A percentile compares a stretch with the other conserved stretches of the same genome.
Conservation (phyloP, 2,797 vertebrate genomes). For the Bryconaethiops microstoma region DNA sequence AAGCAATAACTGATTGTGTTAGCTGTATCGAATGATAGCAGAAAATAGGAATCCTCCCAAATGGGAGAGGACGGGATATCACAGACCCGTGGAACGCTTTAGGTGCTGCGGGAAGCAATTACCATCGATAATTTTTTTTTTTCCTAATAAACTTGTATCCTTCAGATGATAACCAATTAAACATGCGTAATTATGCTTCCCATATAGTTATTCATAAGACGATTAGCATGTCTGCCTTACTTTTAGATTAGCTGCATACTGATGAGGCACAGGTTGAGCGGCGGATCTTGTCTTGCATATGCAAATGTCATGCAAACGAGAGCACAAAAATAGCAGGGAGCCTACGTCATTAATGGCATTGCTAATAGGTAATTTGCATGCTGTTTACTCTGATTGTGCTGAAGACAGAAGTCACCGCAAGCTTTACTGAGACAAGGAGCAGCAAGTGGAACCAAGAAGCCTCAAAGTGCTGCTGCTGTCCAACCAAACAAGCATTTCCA, state of each 20-base stretch:
- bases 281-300: slow-evolving; percentile 65
- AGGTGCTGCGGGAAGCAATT: slow-evolving; percentile 79
- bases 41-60: slow-evolving; percentile 72
- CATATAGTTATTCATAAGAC: slow-evolving; percentile 80
- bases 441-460: neutral
- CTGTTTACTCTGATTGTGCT: slow-evolving; percentile 14
- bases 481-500: too few relatives aligned
- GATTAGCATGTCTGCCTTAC: slow-evolving; percentile 80
- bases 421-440: neutral
- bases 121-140: slow-evolving; percentile 77
- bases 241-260: slow-evolving; percentile 76
- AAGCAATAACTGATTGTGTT: slow-evolving; percentile 72
- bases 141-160: slow-evolving; percentile 82
- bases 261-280: slow-evolving; percentile 68
- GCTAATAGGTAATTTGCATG: slow-evolving; percentile 40
- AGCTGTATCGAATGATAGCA: slow-evolving; percentile 65
- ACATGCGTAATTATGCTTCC: slow-evolving; percentile 78
- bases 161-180: slow-evolving; percentile 82
- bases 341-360: slow-evolving; percentile 63
- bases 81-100: slow-evolving; percentile 64
- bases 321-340: slow-evolving; percentile 72
- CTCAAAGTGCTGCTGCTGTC: neutral
- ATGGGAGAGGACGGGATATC: slow-evolving; percentile 74
- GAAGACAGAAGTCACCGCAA: slow-evolving; percentile 2
- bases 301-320: slow-evolving; percentile 77